Evolutionary conservation across 2,888 invertebrate genomes (phyloP), one percentile per base, ranked within the genome.

Genomic region (Eristalis intricaria): DNA sequence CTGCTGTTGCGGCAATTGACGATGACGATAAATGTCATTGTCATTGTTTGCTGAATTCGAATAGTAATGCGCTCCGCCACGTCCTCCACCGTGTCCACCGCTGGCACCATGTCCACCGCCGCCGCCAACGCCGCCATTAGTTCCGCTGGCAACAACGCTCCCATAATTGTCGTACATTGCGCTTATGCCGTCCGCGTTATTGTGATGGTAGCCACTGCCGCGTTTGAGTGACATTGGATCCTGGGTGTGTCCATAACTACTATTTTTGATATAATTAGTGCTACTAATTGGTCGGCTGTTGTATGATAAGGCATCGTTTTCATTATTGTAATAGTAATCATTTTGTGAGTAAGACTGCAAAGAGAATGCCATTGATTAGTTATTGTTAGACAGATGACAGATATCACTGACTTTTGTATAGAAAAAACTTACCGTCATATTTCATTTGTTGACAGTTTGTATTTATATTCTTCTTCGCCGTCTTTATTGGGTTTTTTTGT

Each of bases 271-370:
- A 89, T 90, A 90, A 82, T 89, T 90, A 86, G 90, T 90, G 89
- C 88, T 92, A 84, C 90, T 94, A 91, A 94, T 94, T 89, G 97
- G 97, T 92, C 96, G 94, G 93, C 96, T 97, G 93, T 97, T 97
- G 93, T 97, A 97, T 92, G 95, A 96, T 90, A 97, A 94, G 89
- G 95, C 95, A 93, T 95, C 95, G 91, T 95, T 95, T 93, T 95
- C 94, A 88, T 91, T 91, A 89, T 90, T 91, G 86, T 90, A 90
- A 89, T 90, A 90, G 86, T 90, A 90, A 89, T 91, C 91, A 82
- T 90, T 90, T 85, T 89, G 91, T 87, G 90, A 90, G 90, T 90
- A 91, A 89, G 91, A 92, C 93, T 92, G 81, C 5, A 90, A 89
- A 22, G 65, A 29, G 40, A 19, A 81, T 50, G 29, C 66, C 13